phyloP scores from a whole-genome alignment of 2,888 invertebrate genomes.

The Latrodectus hesperus region DNA sequence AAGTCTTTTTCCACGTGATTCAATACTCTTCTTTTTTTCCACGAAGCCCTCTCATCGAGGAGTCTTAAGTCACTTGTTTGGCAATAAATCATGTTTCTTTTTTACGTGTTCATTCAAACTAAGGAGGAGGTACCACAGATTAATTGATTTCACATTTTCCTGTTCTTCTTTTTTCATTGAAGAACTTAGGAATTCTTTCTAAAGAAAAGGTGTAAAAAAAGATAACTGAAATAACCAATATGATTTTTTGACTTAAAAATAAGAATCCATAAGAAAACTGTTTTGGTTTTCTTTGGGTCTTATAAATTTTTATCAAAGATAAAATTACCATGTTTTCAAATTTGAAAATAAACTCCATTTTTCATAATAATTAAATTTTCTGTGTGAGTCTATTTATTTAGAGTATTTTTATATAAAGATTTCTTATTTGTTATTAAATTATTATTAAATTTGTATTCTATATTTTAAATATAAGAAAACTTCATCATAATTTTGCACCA shows the following conservation, averaged over 20 bases:
- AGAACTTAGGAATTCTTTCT: no score
- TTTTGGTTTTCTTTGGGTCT: no score
- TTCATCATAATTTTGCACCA: no score
- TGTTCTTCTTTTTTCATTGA: no score
- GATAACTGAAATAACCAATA: no score
- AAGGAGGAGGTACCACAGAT: not conserved
- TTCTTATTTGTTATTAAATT: not conserved
- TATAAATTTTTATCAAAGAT: no score
- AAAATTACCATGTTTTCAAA: no score
- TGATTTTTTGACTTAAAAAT: no score
- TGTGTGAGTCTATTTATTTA: not conserved
- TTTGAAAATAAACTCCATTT: not conserved
- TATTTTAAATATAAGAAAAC: no score
- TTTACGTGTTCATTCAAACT: not conserved
- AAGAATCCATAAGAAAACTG: no score
- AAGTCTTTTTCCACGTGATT: constrained; percentile 4
- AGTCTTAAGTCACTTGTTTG: constrained; percentile 7
- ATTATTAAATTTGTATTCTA: no score
- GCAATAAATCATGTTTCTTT: constrained; percentile 13
- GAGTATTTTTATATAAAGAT: not conserved
- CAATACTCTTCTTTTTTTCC: not conserved
- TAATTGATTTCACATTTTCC: not conserved
- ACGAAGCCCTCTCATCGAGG: not conserved
- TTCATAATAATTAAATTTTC: not conserved
- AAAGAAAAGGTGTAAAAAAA: no score